Conservation (phyloP, 2,888 invertebrate species). For the Pasiphila rectangulata region DNA sequence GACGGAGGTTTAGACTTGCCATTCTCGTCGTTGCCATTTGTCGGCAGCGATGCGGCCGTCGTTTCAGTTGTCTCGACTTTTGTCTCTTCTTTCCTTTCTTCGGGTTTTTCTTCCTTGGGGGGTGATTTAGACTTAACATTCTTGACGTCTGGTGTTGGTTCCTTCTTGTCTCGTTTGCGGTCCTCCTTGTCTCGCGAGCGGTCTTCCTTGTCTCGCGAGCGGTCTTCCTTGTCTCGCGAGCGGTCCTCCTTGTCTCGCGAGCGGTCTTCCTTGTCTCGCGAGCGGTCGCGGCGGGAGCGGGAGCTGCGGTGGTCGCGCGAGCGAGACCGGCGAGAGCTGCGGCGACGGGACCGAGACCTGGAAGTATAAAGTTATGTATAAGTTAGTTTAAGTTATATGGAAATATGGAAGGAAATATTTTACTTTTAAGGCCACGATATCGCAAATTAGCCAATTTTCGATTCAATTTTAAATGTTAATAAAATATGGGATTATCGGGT, state of each 20-base stretch:
- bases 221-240: no score
- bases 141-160: slow-evolving; percentile 42
- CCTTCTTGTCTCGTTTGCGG: slow-evolving; percentile 40
- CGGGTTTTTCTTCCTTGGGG: slow-evolving; percentile 7
- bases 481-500: no score
- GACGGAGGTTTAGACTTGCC: slow-evolving; percentile 43
- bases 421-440: no score
- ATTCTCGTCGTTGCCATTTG: slow-evolving; percentile 54
- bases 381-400: no score
- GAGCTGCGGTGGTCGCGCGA: slow-evolving; percentile 80
- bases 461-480: no score
- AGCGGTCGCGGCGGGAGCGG: slow-evolving; percentile 71
- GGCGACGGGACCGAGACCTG: slow-evolving; percentile 79
- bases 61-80: slow-evolving; percentile 54
- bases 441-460: no score
- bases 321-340: slow-evolving; percentile 79
- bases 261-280: slow-evolving; percentile 60
- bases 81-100: slow-evolving; percentile 28
- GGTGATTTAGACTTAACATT: slow-evolving; percentile 58
- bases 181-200: slow-evolving; percentile 53
- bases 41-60: slow-evolving; percentile 41
- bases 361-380: neutral
- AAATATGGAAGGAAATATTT: no score
- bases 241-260: slow-evolving; percentile 52
- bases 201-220: no score